Base-by-base conservation (phyloP, 2,113 vertebrate species). In the Colinus virginianus region DNA sequence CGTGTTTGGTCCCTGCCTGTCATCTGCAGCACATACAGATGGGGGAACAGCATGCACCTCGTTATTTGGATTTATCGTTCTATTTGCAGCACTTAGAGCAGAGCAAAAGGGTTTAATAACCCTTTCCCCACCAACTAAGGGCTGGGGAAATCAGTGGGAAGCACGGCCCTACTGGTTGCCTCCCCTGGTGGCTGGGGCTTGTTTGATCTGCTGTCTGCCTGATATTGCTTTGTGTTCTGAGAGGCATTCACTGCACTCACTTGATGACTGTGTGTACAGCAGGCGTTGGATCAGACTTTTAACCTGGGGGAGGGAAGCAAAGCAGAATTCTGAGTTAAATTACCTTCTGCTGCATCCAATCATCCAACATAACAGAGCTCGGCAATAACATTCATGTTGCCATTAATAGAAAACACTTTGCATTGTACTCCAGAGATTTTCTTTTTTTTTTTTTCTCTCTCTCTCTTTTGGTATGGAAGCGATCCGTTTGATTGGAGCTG, bases 401-500 rank as follows among this genome's bases (percentile, higher is more conserved):
- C 87, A 88, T 95, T 94, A 95, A 96, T 58, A 91, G 95, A 56
- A 94, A 94, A 90, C 91, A 34, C 69, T 94, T 80, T 0, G 0
- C 82, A 68, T 20, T 71, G 84, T 85, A 91, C 96, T 95, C 93
- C 93, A 75, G 94, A 96, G 95, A 83, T 80, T 71, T 46, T 46
- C 17, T 13, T 49, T 21, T 30, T 51, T 28, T 49, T 28, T 51
- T 49, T 7, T 49, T 22, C 4, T 38, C 49, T 40, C 46, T 40
- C 46, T 68, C 63, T 9, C 34, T 77, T 42, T 90, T 66, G 84
- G 46, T 87, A 56, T 68, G 85, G 82, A 91, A 90, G 84, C 8
- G 72, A 96, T 94, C 93, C 56, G n/a, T 93, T 91, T 93, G 82
- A 91, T 45, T 78, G 82, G 87, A 93, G 93, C 85, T 96, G 94